Percentiles rank a stretch among this genome's conserved stretches.
These are phyloP conservation scores for Heliocidaris tuberculata DNA, from an alignment of 35 echinoderm and acorn worm genomes.

Conservation along the genomic window DNA sequence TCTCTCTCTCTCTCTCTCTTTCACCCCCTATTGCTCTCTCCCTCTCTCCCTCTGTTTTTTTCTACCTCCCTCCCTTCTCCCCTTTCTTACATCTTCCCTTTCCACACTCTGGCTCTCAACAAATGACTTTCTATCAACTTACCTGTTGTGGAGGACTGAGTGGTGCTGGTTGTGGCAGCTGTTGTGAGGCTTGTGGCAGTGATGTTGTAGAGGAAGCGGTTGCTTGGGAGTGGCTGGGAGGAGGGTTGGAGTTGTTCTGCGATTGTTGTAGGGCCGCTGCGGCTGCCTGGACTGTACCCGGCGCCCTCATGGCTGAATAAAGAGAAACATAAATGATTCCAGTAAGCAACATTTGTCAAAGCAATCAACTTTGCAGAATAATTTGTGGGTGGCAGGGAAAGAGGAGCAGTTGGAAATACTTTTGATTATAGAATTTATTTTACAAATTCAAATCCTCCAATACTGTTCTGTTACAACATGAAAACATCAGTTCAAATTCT, in stretches of 20 bases:
- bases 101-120: too few species aligned
- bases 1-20: too few species aligned
- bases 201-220: neutral
- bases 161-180: conserved; percentile 20
- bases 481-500: too few species aligned
- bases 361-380: neutral
- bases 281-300: conserved; percentile 80
- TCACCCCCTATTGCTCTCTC: too few species aligned
- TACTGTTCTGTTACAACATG: too few species aligned
- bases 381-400: neutral
- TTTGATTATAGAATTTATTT: neutral
- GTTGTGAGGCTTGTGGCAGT: conserved; percentile 9
- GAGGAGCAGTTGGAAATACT: neutral
- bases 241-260: conserved; percentile 41
- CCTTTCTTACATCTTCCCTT: too few species aligned
- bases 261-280: conserved; percentile 64
- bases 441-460: too few species aligned
- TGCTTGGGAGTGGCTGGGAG: conserved; percentile 7
- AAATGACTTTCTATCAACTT: neutral
- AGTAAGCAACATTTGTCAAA: neutral
- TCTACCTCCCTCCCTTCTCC: too few species aligned
- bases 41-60: too few species aligned
- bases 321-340: neutral
- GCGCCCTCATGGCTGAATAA: conserved; percentile 74
- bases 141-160: conserved; percentile 23